Base-by-base conservation (phyloP, 1,140 invertebrate genomes). In the Diorhabda sublineata region DNA sequence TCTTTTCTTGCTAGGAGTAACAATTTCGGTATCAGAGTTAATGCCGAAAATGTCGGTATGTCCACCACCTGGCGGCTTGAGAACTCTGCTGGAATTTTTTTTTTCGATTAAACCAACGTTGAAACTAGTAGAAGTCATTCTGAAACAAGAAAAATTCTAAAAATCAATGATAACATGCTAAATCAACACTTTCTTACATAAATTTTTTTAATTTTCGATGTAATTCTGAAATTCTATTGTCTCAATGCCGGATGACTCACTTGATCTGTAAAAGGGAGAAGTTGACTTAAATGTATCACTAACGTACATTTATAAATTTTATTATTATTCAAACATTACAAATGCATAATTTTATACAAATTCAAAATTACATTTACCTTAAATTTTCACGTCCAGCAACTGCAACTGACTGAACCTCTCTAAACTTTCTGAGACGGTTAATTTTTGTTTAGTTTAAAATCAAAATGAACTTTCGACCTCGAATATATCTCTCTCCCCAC, bases 31-130 rank as follows among this genome's bases (percentile, higher is more conserved):
- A 8, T 62, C 60, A 8, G 63, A 65, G 11, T 52, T 58, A 44
- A 70, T 63, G 6, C 76, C 76, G 67, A 79, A 79, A 65, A 79
- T 78, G 58, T 79, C 74, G 8, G 71, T 66, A 66, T 79, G 76
- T 5, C 76, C 72, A 67, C 74, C 75, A 60, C 77, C 77, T 70
- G 73, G 75, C 7, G 73, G 73, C 64, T 74, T 76, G 65, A 75
- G 61, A n/a, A 76, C 74, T 43, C 74, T 69, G 67, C 74, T 78
- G 3, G 76, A 77, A 52, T 73, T 77, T 62, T 70, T 72, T 42
- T 67, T 68, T n/a, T 75, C 69, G 26, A 26, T 42, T 57, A 78
- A 61, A 26, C 77, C 77, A 57, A 78, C 63, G 45, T 73, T 73
- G 66, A 77, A 69, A 61, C 70, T 70, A 9, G 71, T 77, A 9